Evolutionary conservation across 2,888 invertebrate genomes (phyloP).

Genomic region (Sicus ferrugineus): DNA sequence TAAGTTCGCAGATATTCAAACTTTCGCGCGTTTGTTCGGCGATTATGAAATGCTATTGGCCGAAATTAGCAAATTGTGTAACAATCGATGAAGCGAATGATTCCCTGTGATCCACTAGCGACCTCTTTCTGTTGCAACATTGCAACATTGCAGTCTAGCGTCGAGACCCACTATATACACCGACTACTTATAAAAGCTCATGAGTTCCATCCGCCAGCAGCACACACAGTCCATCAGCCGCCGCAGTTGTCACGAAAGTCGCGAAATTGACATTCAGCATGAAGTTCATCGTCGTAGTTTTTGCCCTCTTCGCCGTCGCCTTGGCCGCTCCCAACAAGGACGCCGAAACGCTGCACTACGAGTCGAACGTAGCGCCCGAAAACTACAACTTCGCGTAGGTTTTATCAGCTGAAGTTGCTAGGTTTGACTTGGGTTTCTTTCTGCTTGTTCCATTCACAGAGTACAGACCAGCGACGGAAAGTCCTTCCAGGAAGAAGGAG

Average conservation of each 20-base stretch:
- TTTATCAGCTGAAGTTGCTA: not conserved
- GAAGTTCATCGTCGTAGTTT: slow-evolving; percentile 15
- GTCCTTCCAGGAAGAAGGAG: slow-evolving; percentile 66
- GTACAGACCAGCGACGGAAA: slow-evolving; percentile 67
- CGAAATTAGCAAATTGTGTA: no score
- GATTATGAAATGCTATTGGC: no score
- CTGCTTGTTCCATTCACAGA: not conserved
- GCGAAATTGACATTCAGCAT: slow-evolving; percentile 12
- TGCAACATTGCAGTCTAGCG: no score
- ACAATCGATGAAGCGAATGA: no score
- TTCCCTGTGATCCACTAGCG: no score
- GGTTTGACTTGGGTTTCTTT: not conserved
- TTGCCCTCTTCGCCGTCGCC: slow-evolving; percentile 18
- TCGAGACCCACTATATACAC: no score
- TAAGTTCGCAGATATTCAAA: no score
- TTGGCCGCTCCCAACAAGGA: slow-evolving; percentile 38
- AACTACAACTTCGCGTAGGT: slow-evolving; percentile 40
- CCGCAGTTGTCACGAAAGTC: not conserved
- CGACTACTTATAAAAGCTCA: no score
- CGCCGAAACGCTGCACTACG: slow-evolving; percentile 41
- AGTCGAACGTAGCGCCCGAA: slow-evolving; percentile 42
- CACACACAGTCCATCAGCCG: slow-evolving; percentile 31
- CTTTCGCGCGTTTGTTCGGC: no score
- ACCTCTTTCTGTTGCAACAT: no score
- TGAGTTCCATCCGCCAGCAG: slow-evolving; percentile 53